Evolutionary conservation across 2,888 invertebrate genomes (phyloP).

Genomic region (Volucella inflata): DNA sequence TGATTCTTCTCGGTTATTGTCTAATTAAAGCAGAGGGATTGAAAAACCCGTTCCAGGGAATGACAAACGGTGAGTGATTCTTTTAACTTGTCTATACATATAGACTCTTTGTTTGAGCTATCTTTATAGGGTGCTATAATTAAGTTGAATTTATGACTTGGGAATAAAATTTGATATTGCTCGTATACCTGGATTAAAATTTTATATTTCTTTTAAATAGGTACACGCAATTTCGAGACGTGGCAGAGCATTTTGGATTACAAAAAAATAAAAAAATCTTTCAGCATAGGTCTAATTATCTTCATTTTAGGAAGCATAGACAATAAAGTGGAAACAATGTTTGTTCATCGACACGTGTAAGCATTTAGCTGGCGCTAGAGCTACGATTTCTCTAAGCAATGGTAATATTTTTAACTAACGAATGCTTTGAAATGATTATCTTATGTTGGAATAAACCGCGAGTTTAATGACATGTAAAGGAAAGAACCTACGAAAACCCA

Average conservation of each 20-base stretch:
- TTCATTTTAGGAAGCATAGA: too few relatives aligned
- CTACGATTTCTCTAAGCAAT: too few relatives aligned
- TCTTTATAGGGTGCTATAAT: constrained; percentile 1
- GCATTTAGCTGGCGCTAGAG: too few relatives aligned
- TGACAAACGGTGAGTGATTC: constrained; percentile 77
- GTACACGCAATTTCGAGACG: background rate
- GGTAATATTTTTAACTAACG: too few relatives aligned
- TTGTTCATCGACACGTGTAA: too few relatives aligned
- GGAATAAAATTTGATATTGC: background rate
- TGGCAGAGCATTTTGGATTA: background rate
- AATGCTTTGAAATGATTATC: too few relatives aligned
- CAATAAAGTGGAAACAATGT: background rate
- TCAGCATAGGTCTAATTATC: background rate
- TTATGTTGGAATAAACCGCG: too few relatives aligned
- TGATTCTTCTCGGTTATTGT: constrained; percentile 88
- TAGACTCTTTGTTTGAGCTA: background rate
- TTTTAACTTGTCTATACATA: background rate
- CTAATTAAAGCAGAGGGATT: constrained; percentile 83
- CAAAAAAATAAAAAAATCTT: background rate
- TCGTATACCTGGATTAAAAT: background rate
- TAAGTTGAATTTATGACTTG: constrained; percentile 9
- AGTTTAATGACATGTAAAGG: too few relatives aligned
- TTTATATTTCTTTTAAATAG: background rate
- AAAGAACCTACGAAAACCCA: too few relatives aligned
- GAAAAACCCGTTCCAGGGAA: constrained; percentile 83